Percentiles rank a stretch among this genome's conserved stretches.
phyloP scores from a whole-genome alignment of 2,797 vertebrate species.

The Psittacula echo region DNA sequence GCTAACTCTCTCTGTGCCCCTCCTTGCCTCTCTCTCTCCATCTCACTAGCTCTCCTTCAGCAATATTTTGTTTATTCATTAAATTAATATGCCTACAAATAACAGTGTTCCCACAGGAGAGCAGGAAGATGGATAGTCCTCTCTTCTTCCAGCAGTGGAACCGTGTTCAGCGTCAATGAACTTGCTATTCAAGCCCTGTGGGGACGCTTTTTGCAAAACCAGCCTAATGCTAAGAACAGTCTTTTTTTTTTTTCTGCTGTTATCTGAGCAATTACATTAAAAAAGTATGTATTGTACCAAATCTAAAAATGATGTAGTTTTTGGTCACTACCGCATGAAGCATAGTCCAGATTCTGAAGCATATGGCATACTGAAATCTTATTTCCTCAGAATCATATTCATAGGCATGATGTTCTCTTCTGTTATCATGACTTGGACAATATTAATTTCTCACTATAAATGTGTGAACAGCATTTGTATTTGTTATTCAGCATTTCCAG shows the following conservation, averaged over 20 bases:
- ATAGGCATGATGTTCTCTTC: no score
- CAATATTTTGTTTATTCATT: neutral
- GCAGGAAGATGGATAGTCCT: neutral
- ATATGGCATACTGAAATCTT: neutral
- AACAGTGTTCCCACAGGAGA: neutral
- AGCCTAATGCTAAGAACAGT: neutral
- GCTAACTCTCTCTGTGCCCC: no score
- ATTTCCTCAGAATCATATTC: neutral
- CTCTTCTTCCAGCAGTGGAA: neutral
- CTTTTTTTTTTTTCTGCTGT: neutral
- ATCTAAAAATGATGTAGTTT: neutral
- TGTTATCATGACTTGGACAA: neutral
- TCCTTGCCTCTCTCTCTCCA: no score
- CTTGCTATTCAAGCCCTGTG: neutral
- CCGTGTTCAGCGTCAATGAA: neutral
- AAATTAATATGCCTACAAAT: neutral
- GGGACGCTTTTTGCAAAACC: neutral
- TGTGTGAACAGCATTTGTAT: neutral
- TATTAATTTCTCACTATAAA: neutral
- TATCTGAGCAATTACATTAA: neutral
- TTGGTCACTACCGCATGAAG: neutral
- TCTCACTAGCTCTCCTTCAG: neutral
- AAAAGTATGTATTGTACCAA: neutral
- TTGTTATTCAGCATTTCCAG: neutral
- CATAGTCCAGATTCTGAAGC: neutral